phyloP scores from a whole-genome alignment of 2,888 invertebrate genomes.

The Amiota mariae region DNA sequence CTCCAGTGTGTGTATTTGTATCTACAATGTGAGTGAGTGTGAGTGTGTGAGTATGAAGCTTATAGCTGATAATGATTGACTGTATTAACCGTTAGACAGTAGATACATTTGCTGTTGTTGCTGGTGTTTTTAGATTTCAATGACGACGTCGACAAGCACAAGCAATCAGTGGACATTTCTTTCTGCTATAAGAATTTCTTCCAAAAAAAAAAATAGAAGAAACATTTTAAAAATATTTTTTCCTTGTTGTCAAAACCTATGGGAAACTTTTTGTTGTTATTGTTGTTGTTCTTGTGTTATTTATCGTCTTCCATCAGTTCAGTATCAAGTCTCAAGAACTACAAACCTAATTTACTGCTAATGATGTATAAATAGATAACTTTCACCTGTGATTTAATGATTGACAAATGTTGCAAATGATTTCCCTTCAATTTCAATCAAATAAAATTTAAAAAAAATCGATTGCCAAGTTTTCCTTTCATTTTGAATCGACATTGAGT shows the following conservation, averaged over 20 bases:
- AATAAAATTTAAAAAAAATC: not conserved
- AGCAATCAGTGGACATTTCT: conserved; percentile 67
- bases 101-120: conserved; percentile 10
- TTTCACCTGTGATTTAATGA: not conserved
- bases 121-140: conserved; percentile 37
- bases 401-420: not conserved
- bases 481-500: conserved; percentile 13
- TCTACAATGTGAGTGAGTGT: not conserved
- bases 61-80: conserved; percentile 64
- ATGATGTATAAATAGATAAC: not conserved
- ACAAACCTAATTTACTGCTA: conserved; percentile 1
- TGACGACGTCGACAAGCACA: conserved; percentile 55
- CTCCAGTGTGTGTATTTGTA: not conserved
- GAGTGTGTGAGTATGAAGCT: conserved; percentile 37
- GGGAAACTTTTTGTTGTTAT: conserved; percentile 33
- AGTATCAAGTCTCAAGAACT: not conserved
- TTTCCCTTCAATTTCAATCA: not conserved
- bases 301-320: not conserved
- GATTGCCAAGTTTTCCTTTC: conserved; percentile 14
- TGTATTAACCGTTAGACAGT: conserved; percentile 65
- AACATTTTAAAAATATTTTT: not conserved
- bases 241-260: conserved; percentile 29
- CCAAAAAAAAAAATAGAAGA: no score
- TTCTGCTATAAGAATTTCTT: conserved; percentile 32
- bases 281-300: conserved; percentile 14